These are phyloP conservation scores for Drosophila willistoni DNA, from an alignment of 1,140 invertebrate species.

Conservation along the genomic window DNA sequence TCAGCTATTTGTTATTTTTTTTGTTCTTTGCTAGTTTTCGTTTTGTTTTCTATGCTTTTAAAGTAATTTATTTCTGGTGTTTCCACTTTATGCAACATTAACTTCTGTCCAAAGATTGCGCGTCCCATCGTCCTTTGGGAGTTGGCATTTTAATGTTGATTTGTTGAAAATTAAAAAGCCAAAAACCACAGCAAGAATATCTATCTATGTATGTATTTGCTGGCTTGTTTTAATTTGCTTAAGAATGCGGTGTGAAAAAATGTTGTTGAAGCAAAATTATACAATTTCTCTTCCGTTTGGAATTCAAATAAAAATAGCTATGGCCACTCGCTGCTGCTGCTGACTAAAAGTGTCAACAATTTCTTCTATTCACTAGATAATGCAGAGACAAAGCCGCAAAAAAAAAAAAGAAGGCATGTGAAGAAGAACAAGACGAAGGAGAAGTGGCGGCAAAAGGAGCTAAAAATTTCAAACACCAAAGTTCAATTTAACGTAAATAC, in stretches of 20 bases:
- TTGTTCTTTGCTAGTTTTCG: not conserved
- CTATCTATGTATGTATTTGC: constrained; percentile 1
- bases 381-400: constrained; percentile 19
- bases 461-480: constrained; percentile 62
- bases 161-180: constrained; percentile 5
- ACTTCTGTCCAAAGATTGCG: constrained; percentile 24
- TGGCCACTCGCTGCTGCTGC: constrained; percentile 26
- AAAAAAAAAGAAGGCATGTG: not conserved
- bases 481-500: constrained; percentile 74
- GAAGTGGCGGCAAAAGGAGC: constrained; percentile 20
- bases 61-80: constrained; percentile 17
- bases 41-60: not conserved
- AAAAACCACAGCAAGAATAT: constrained; percentile 9
- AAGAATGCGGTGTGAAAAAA: constrained; percentile 56
- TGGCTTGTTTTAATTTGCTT: constrained; percentile 58
- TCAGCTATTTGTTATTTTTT: not conserved
- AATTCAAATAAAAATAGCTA: constrained; percentile 73
- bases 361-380: constrained; percentile 6
- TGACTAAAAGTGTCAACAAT: constrained; percentile 58
- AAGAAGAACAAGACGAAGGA: constrained; percentile 39
- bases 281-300: constrained; percentile 30
- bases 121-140: not conserved
- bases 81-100: constrained; percentile 39
- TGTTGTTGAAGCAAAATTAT: not conserved
- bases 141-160: constrained; percentile 11